A percentile compares a stretch with the other conserved stretches of the same genome.
These are phyloP conservation scores for Hetaerina americana DNA, from an alignment of 1,140 invertebrate genomes.

Conservation along the genomic window DNA sequence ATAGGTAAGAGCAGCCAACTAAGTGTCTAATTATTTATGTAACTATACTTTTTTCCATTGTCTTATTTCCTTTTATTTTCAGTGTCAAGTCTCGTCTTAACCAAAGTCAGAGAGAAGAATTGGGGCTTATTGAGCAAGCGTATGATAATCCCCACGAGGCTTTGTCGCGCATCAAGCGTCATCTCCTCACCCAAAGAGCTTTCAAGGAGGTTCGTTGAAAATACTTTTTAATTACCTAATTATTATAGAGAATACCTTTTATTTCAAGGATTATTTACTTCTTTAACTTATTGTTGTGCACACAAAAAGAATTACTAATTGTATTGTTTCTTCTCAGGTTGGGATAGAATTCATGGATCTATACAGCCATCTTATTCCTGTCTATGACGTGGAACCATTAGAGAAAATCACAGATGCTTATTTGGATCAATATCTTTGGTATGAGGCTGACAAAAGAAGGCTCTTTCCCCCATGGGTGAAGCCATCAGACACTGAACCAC, in stretches of 20 bases:
- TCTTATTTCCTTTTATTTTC: constrained; percentile 17
- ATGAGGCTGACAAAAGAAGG: constrained; percentile 95
- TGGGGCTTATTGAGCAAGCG: constrained; percentile 97
- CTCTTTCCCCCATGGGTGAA: constrained; percentile 99
- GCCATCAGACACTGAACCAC: constrained; percentile 95
- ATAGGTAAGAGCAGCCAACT: constrained; percentile 40
- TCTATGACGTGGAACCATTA: constrained; percentile 97
- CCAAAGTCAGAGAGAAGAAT: constrained; percentile 96
- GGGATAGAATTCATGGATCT: constrained; percentile 99
- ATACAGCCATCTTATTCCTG: constrained; percentile 96
- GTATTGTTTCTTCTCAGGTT: constrained; percentile 38
- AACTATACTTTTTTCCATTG: not conserved
- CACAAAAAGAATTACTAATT: constrained; percentile 9
- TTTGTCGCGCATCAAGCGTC: constrained; percentile 96
- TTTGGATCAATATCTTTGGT: constrained; percentile 98
- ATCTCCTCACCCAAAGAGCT: constrained; percentile 91
- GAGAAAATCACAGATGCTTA: constrained; percentile 99
- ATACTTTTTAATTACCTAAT: no score
- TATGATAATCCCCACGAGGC: constrained; percentile 99
- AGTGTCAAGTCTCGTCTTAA: constrained; percentile 97
- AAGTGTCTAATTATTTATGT: no score
- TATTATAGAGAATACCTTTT: no score
- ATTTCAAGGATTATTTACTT: not conserved
- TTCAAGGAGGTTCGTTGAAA: constrained; percentile 88
- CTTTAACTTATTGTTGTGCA: not conserved